Conservation (phyloP, 2,888 invertebrate genomes). For the Hofmannophila pseudospretella region DNA sequence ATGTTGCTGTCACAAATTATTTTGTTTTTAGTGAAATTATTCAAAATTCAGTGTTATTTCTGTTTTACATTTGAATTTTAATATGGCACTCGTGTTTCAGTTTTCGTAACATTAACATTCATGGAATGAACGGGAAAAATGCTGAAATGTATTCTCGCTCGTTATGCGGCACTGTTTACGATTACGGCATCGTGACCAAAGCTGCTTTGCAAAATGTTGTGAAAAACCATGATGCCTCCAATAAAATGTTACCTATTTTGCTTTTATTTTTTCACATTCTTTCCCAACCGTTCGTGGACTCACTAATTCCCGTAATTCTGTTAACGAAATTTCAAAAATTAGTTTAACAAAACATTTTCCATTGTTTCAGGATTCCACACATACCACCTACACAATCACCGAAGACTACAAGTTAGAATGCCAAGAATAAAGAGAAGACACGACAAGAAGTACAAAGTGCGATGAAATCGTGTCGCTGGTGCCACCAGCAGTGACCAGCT, state of each 20-base stretch:
- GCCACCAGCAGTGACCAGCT: conserved; percentile 9
- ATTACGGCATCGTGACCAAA: background rate
- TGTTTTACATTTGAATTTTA: too few species aligned
- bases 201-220: too few species aligned
- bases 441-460: conserved; percentile 53
- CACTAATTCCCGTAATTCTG: too few species aligned
- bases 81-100: too few species aligned
- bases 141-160: background rate
- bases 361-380: background rate
- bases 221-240: too few species aligned
- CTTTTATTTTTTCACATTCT: too few species aligned
- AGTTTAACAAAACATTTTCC: background rate
- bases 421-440: conserved; percentile 39
- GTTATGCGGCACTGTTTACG: background rate
- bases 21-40: too few species aligned
- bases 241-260: too few species aligned
- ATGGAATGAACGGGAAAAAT: too few species aligned
- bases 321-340: too few species aligned
- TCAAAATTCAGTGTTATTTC: too few species aligned
- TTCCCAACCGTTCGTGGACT: background rate
- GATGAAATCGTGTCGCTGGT: conserved; percentile 29
- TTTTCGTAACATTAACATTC: too few species aligned
- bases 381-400: background rate
- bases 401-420: conserved; percentile 28
- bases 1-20: background rate